Conservation (phyloP, 2,888 invertebrate species). For the Gortyna flavago region DNA sequence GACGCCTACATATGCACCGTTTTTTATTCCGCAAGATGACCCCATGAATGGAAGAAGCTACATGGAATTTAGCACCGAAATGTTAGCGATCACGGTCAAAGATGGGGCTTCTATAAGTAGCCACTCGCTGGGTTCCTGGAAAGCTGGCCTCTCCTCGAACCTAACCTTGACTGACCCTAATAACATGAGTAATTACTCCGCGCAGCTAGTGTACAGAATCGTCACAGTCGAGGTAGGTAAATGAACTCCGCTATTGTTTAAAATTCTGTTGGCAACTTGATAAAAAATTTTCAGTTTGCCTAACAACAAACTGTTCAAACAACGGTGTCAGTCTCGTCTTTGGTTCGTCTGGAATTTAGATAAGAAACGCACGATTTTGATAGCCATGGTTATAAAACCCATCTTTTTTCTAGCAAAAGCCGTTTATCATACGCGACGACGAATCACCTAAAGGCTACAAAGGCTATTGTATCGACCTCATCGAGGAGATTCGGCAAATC, state of each 20-base stretch:
- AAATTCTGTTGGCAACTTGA: conserved; percentile 77
- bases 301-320: conserved; percentile 82
- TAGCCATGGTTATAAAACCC: conserved; percentile 14
- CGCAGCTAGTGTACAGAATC: conserved; percentile 95
- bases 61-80: conserved; percentile 93
- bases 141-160: conserved; percentile 92
- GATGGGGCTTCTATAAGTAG: conserved; percentile 93
- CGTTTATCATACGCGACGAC: conserved; percentile 94
- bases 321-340: conserved; percentile 69
- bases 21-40: conserved; percentile 91
- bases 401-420: conserved; percentile 92
- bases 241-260: conserved; percentile 81
- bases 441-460: conserved; percentile 91
- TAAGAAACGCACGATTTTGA: conserved; percentile 56
- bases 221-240: conserved; percentile 94
- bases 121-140: conserved; percentile 93
- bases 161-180: conserved; percentile 92
- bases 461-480: conserved; percentile 98
- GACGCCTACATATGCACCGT: conserved; percentile 92
- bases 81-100: conserved; percentile 93
- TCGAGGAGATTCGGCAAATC: conserved; percentile 95
- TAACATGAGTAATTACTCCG: conserved; percentile 93
- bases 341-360: conserved; percentile 70
- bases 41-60: conserved; percentile 93
- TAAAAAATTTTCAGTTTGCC: conserved; percentile 78